Conservation (phyloP, 2,113 vertebrate species). For the Coregonus clupeaformis region DNA sequence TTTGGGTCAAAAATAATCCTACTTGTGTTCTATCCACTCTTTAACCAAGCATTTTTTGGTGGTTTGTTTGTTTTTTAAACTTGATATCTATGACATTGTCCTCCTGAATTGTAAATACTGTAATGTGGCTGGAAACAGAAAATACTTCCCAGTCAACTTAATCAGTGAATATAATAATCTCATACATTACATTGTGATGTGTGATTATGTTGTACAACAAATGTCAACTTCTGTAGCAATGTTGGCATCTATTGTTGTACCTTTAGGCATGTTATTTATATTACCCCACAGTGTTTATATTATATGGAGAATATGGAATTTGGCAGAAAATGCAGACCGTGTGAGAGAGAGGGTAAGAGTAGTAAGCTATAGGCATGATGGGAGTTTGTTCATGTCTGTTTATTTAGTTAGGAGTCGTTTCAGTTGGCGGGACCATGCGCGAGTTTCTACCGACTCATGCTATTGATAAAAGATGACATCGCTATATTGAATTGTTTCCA, state of each 20-base stretch:
- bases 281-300: slow-evolving; percentile 59
- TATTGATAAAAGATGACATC: slow-evolving; percentile 62
- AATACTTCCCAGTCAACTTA: neutral
- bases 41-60: too few relatives aligned
- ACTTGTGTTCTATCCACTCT: too few relatives aligned
- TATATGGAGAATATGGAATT: slow-evolving; percentile 44
- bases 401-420: slow-evolving; percentile 46
- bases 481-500: too few relatives aligned
- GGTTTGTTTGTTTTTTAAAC: too few relatives aligned
- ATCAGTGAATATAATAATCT: neutral
- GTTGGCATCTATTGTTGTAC: neutral
- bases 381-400: slow-evolving; percentile 41
- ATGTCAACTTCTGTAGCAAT: neutral
- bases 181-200: neutral
- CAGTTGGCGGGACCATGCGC: slow-evolving; percentile 43
- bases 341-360: neutral
- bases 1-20: too few relatives aligned
- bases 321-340: slow-evolving; percentile 35
- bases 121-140: too few relatives aligned
- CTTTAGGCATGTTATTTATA: slow-evolving; percentile 41
- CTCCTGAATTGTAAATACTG: too few relatives aligned
- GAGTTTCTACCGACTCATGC: slow-evolving; percentile 22
- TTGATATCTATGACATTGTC: too few relatives aligned
- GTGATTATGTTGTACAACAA: neutral
- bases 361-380: slow-evolving; percentile 28